Percentiles rank a stretch among this genome's conserved stretches.
Evolutionary conservation across 2,888 invertebrate species (phyloP).

Genomic region (Margaritifera margaritifera): DNA sequence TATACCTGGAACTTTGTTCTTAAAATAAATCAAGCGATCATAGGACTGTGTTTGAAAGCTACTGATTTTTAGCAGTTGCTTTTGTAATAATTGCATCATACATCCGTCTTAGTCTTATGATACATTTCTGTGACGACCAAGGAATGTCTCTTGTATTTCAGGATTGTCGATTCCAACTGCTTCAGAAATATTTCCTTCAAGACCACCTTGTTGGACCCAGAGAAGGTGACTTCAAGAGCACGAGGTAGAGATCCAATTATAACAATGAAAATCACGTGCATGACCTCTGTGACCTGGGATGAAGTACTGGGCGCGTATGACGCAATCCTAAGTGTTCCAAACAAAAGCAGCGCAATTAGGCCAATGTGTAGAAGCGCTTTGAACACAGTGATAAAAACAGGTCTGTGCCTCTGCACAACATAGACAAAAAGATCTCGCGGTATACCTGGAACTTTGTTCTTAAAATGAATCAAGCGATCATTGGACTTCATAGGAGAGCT

Average conservation of each 20-base stretch:
- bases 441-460: slow-evolving; percentile 18
- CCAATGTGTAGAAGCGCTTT: slow-evolving; percentile 11
- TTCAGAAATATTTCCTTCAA: too few relatives aligned
- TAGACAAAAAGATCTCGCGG: slow-evolving; percentile 11
- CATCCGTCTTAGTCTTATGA: too few relatives aligned
- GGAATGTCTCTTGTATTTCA: too few relatives aligned
- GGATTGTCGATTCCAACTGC: too few relatives aligned
- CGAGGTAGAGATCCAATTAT: slow-evolving; percentile 23
- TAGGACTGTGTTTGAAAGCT: too few relatives aligned
- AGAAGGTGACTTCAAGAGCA: slow-evolving; percentile 16
- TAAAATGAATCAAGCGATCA: neutral
- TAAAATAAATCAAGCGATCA: slow-evolving; percentile 3
- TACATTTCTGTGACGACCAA: too few relatives aligned
- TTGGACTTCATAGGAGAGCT: too few relatives aligned
- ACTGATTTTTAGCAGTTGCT: too few relatives aligned
- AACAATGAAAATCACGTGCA: slow-evolving; percentile 29
- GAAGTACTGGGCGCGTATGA: slow-evolving; percentile 4
- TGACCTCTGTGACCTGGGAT: slow-evolving; percentile 19
- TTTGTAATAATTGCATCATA: too few relatives aligned
- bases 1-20: slow-evolving; percentile 18
- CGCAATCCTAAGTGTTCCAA: slow-evolving; percentile 7
- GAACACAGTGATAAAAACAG: slow-evolving; percentile 17
- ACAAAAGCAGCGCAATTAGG: slow-evolving; percentile 10
- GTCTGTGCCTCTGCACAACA: slow-evolving; percentile 11
- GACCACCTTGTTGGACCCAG: too few relatives aligned